Conservation (phyloP, 2,888 invertebrate species). For the Amphimallon solstitiale region DNA sequence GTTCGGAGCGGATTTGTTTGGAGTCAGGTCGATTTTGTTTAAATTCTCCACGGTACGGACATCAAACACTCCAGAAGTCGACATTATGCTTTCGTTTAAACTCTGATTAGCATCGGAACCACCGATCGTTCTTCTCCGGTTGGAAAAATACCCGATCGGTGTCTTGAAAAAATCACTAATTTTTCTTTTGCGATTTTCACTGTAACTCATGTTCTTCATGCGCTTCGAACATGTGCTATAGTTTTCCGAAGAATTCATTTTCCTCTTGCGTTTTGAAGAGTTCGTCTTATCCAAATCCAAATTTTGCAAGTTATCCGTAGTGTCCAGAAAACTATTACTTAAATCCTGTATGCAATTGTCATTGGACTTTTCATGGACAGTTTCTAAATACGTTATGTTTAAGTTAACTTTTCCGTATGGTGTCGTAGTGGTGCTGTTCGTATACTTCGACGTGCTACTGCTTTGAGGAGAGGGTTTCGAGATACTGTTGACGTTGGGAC, state of each 20-base stretch:
- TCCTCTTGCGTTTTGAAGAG: conserved; percentile 51
- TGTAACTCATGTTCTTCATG: conserved; percentile 56
- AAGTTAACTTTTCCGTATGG: conserved; percentile 23
- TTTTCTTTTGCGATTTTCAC: conserved; percentile 54
- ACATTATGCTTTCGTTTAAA: conserved; percentile 57
- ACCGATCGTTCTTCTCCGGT: conserved; percentile 59
- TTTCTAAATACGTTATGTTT: conserved; percentile 47
- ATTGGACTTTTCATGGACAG: conserved; percentile 55
- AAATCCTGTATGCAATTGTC: conserved; percentile 47
- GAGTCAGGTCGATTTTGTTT: conserved; percentile 43
- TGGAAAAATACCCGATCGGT: conserved; percentile 59
- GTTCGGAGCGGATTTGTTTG: conserved; percentile 1
- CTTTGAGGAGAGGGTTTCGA: conserved; percentile 30
- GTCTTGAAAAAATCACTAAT: conserved; percentile 60
- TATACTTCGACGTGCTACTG: conserved; percentile 35
- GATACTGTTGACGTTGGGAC: conserved; percentile 59
- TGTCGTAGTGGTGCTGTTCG: conserved; percentile 26
- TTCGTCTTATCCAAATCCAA: conserved; percentile 44
- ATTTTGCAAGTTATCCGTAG: conserved; percentile 41
- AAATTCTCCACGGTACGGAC: conserved; percentile 58
- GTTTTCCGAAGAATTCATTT: conserved; percentile 51
- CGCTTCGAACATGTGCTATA: conserved; percentile 37
- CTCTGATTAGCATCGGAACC: conserved; percentile 53
- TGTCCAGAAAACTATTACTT: conserved; percentile 39
- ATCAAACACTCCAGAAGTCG: conserved; percentile 59